phyloP scores from a whole-genome alignment of 2,797 vertebrate species.

The Ataeniobius toweri region DNA sequence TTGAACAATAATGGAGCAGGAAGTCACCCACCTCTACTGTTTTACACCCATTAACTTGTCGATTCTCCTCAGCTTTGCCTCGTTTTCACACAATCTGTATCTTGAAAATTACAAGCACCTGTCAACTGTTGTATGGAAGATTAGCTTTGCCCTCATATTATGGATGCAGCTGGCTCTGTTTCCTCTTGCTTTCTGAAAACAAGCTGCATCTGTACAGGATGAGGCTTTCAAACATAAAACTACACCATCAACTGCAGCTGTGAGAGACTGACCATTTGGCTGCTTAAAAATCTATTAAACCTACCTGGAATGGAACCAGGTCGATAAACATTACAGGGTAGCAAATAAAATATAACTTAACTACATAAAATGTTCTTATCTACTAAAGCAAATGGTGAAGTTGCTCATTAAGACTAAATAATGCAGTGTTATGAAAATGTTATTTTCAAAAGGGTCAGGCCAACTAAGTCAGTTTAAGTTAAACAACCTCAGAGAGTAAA shows the following conservation, averaged over 20 bases:
- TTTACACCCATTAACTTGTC: slow-evolving; percentile 23
- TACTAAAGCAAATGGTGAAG: neutral
- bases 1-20: slow-evolving; percentile 11
- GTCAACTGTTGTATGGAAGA: slow-evolving; percentile 47
- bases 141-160: slow-evolving; percentile 44
- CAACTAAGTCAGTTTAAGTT: neutral
- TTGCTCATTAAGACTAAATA: neutral
- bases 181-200: slow-evolving; percentile 20
- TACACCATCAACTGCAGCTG: neutral
- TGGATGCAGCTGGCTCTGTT: slow-evolving; percentile 41
- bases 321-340: neutral
- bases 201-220: neutral
- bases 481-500: neutral
- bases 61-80: slow-evolving; percentile 5
- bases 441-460: neutral
- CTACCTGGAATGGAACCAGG: neutral
- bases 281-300: neutral
- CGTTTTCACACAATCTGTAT: neutral
- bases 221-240: slow-evolving; percentile 11
- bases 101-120: slow-evolving; percentile 58
- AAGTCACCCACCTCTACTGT: slow-evolving; percentile 26
- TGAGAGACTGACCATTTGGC: neutral
- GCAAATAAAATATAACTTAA: neutral
- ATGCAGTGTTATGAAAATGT: neutral
- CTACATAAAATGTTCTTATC: neutral